Percentiles rank a stretch among this genome's conserved stretches.
Evolutionary conservation across 2,888 invertebrate species (phyloP).

Genomic region (Leucoptera coffeella): DNA sequence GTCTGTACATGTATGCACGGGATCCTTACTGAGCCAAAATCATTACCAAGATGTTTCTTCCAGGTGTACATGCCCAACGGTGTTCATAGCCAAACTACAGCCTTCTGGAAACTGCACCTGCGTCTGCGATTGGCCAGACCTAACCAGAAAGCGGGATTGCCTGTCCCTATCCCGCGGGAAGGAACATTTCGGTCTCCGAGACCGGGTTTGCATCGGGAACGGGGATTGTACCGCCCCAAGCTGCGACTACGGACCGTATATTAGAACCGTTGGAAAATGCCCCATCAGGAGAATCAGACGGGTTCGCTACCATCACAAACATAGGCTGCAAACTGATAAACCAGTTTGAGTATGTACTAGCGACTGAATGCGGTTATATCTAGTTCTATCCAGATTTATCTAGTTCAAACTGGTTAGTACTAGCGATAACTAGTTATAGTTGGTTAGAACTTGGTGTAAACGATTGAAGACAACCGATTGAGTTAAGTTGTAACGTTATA

Average conservation of each 20-base stretch:
- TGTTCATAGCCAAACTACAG: slow-evolving; percentile 55
- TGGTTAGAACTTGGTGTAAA: no score
- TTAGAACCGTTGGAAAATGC: slow-evolving; percentile 42
- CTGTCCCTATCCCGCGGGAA: slow-evolving; percentile 66
- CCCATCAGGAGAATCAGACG: slow-evolving; percentile 24
- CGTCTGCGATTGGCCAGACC: slow-evolving; percentile 70
- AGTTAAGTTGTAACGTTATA: no score
- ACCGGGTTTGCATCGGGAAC: slow-evolving; percentile 67
- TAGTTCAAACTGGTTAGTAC: no score
- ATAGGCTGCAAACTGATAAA: no score
- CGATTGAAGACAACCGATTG: no score
- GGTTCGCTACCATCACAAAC: slow-evolving; percentile 13
- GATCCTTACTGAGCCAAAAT: no score
- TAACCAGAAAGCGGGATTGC: slow-evolving; percentile 62
- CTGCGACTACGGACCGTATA: slow-evolving; percentile 70
- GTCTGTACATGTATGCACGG: no score
- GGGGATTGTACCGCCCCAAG: slow-evolving; percentile 58
- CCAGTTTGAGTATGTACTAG: no score
- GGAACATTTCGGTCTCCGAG: slow-evolving; percentile 69
- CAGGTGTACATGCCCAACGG: slow-evolving; percentile 72
- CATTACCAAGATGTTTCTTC: no score
- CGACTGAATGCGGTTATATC: no score
- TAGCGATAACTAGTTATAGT: no score
- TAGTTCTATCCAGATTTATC: no score
- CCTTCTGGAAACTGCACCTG: slow-evolving; percentile 49